Base-by-base conservation (phyloP, 2,113 vertebrate genomes). In the Parus major region DNA sequence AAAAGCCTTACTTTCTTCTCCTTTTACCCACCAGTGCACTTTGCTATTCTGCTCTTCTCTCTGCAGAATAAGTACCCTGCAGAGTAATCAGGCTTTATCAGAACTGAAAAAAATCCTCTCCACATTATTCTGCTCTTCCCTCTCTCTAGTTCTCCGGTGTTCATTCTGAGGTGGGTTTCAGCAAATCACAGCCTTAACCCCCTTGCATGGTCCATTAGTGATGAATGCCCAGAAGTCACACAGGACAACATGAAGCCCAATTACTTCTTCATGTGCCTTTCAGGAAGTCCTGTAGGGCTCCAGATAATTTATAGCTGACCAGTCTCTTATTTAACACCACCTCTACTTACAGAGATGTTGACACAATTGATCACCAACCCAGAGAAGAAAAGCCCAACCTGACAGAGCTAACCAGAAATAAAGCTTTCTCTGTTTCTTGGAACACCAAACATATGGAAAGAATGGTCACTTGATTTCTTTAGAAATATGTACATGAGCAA, bases 221-320 rank as follows among this genome's bases (percentile, higher is more conserved):
- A 98, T 98, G 68, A 95, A 98, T 94, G 64, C 10, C 83, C 57
- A 92, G 80, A 76, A 95, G 59, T 82, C 76, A 88, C 64, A 44
- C 73, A 82, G 64, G 47, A 90, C 2, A 14, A 90, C 97, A 96
- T 95, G 97, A 98, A 95, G 93, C 77, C 91, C 46, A 96, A 96
- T 97, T 98, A 96, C 97, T 98, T 90, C 97, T 97, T 91, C 78
- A 86, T 90, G 52, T 70, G 65, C 72, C 59, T 91, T 96, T 90
- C 97, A 97, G 97, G 97, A 98, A 98, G 97, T 97, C 88, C 94
- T 96, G 90, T 97, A 95, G 90, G 86, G 97, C 94, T 93, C 29
- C 84, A 97, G 39, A 73, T 91, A 95, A 96, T 96, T 95, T 90
- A 86, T 76, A 86, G 70, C 72, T 66, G 69, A 87, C n/a, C 39